phyloP scores from a whole-genome alignment of 2,888 invertebrate species.

The Lobophora halterata region DNA sequence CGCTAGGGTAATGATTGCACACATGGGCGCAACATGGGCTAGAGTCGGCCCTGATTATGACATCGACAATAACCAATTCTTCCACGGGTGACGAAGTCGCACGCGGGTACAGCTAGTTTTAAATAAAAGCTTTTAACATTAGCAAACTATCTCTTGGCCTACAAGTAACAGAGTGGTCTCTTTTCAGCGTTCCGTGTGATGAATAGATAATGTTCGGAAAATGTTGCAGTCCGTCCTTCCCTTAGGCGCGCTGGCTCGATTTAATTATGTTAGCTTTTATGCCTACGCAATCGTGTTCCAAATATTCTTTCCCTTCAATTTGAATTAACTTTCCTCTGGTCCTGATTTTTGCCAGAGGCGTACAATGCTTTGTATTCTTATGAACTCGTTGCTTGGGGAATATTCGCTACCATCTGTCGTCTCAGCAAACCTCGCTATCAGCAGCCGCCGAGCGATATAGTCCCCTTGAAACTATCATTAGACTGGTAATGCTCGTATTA shows the following conservation, averaged over 20 bases:
- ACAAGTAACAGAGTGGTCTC: conserved; percentile 51
- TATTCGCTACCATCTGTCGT: conserved; percentile 22
- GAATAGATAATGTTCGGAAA: conserved; percentile 60
- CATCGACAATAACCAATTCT: too few relatives aligned
- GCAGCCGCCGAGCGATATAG: conserved; percentile 24
- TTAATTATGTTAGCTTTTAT: conserved; percentile 52
- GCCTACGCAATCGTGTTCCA: conserved; percentile 37
- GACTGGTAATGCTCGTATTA: conserved; percentile 40
- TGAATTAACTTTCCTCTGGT: conserved; percentile 26
- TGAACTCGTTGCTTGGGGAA: conserved; percentile 13
- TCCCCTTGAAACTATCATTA: conserved; percentile 33
- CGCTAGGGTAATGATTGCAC: too few relatives aligned
- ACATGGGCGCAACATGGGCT: too few relatives aligned
- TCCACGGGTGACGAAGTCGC: too few relatives aligned
- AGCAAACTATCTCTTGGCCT: conserved; percentile 6
- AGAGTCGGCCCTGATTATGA: too few relatives aligned
- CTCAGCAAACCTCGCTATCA: conserved; percentile 23
- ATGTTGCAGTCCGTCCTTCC: conserved; percentile 40
- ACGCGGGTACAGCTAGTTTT: too few relatives aligned
- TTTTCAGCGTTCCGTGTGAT: conserved; percentile 58
- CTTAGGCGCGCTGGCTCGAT: conserved; percentile 44
- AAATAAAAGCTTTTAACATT: too few relatives aligned
- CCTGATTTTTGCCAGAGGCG: conserved; percentile 25
- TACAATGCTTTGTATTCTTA: conserved; percentile 13
- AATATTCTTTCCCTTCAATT: conserved; percentile 33